Evolutionary conservation across 2,888 invertebrate genomes (phyloP).

Genomic region (Seira sanloemensis): DNA sequence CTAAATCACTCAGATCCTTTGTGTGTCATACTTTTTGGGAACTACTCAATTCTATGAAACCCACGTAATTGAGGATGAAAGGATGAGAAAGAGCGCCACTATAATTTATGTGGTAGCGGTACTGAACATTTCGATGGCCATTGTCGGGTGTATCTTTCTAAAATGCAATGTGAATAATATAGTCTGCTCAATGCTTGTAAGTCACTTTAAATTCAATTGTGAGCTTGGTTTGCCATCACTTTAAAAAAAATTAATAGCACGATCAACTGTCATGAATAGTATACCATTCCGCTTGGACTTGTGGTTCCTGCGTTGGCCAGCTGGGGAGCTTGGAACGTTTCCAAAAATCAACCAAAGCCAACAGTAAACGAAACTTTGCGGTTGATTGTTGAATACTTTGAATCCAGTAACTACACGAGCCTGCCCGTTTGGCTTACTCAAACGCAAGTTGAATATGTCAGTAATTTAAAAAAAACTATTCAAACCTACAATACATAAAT

Average conservation of each 20-base stretch:
- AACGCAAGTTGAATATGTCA: neutral
- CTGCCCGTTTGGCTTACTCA: neutral
- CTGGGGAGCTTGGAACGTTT: no score
- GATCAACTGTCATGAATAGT: neutral
- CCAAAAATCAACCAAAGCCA: no score
- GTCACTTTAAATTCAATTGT: no score
- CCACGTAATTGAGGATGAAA: neutral
- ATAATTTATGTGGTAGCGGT: neutral
- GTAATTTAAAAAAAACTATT: no score
- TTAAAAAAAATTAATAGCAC: neutral
- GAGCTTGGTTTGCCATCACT: no score
- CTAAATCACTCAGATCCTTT: conserved; percentile 6
- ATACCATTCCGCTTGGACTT: neutral
- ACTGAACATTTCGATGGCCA: neutral
- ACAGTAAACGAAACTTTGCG: no score
- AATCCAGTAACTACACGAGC: no score
- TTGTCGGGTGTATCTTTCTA: conserved; percentile 31
- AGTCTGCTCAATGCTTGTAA: conserved; percentile 21
- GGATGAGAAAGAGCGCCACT: neutral
- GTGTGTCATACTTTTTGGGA: conserved; percentile 12
- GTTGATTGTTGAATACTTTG: no score
- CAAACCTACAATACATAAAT: neutral
- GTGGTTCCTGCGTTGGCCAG: neutral
- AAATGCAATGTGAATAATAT: conserved; percentile 29
- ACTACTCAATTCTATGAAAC: neutral